Conservation (phyloP, 2,113 vertebrate species). For the Craseonycteris thonglongyai region DNA sequence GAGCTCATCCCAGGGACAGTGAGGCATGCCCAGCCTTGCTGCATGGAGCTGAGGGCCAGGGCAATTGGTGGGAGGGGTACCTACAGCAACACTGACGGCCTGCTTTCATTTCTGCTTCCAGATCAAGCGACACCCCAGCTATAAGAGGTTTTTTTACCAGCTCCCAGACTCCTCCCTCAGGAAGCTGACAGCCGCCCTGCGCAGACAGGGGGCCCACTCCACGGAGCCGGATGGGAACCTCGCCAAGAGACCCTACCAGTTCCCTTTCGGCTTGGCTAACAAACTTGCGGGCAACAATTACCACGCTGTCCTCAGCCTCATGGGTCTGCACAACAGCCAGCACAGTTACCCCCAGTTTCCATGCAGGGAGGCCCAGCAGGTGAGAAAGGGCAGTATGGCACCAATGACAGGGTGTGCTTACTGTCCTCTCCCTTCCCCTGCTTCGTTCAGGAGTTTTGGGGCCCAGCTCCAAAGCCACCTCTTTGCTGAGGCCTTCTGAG, state of each 20-base stretch:
- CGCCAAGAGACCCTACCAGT: conserved; percentile 83
- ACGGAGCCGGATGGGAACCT: neutral
- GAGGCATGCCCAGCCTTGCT: neutral
- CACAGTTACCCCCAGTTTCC: conserved; percentile 78
- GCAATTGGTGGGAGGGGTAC: fast-evolving
- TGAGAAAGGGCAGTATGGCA: conserved; percentile 11
- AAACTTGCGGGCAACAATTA: conserved; percentile 78
- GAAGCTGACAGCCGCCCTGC: conserved; percentile 83
- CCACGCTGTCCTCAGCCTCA: conserved; percentile 83
- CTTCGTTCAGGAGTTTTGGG: neutral
- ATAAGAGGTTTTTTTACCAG: conserved; percentile 79
- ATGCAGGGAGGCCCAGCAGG: conserved; percentile 67
- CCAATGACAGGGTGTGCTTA: neutral
- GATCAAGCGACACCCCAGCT: conserved; percentile 81
- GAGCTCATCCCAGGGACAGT: neutral
- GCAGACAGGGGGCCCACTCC: conserved; percentile 64
- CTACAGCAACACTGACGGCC: fast-evolving
- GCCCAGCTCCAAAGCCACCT: neutral
- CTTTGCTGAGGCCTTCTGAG: neutral
- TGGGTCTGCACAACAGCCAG: conserved; percentile 83
- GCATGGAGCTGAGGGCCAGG: fast-evolving
- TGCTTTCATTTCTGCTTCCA: conserved; percentile 11
- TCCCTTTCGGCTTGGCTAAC: conserved; percentile 83
- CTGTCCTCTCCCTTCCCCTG: neutral
- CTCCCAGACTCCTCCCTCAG: conserved; percentile 87